Percentiles rank a stretch among this genome's conserved stretches.
These are phyloP conservation scores for Matsumyia berberina DNA, from an alignment of 2,888 invertebrate species.

Conservation along the genomic window DNA sequence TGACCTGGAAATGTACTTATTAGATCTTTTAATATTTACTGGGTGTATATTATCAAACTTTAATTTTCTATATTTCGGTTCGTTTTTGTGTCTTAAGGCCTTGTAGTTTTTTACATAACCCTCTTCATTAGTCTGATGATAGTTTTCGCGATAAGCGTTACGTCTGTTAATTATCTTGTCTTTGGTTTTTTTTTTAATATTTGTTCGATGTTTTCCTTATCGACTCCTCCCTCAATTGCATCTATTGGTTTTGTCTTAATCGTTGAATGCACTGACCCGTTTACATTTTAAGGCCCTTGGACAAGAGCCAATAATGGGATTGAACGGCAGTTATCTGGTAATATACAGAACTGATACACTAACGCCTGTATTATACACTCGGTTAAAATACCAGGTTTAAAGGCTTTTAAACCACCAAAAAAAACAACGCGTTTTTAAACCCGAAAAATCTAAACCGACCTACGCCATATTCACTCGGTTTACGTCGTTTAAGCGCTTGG, in stretches of 20 bases:
- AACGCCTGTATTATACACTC: too few relatives aligned
- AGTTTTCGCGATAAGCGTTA: slow-evolving; percentile 36
- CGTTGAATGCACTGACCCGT: slow-evolving; percentile 12
- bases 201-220: slow-evolving; percentile 9
- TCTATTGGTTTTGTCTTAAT: not conserved
- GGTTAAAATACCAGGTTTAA: too few relatives aligned
- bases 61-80: slow-evolving; percentile 60
- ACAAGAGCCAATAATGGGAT: too few relatives aligned
- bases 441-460: too few relatives aligned
- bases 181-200: slow-evolving; percentile 7
- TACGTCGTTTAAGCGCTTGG: too few relatives aligned
- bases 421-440: too few relatives aligned
- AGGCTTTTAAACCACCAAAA: too few relatives aligned
- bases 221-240: slow-evolving; percentile 26
- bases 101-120: slow-evolving; percentile 13
- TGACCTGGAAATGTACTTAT: not conserved
- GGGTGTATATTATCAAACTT: not conserved
- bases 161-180: slow-evolving; percentile 11
- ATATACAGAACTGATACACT: too few relatives aligned
- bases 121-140: slow-evolving; percentile 28
- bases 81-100: slow-evolving; percentile 33
- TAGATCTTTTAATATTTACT: slow-evolving; percentile 1
- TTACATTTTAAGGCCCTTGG: slow-evolving; percentile 38
- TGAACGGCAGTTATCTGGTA: too few relatives aligned
- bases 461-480: too few relatives aligned